phyloP scores from a whole-genome alignment of 2,113 vertebrate genomes.

The Brachypodius melanocephalos region DNA sequence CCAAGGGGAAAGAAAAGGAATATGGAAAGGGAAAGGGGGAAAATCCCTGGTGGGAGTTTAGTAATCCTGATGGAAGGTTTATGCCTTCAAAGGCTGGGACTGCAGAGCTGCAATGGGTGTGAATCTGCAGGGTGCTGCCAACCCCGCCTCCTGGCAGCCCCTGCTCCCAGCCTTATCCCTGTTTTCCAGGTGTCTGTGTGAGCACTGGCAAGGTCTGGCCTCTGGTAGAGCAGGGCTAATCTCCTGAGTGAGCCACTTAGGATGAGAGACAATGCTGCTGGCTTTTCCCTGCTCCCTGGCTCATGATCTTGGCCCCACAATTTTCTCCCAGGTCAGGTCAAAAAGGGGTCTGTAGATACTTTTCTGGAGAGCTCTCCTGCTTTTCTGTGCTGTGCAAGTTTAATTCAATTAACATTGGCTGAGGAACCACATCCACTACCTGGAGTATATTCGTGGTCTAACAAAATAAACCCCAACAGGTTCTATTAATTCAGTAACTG shows the following conservation, averaged over 20 bases:
- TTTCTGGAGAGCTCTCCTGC: not conserved
- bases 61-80: not conserved
- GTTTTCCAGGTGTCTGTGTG: not conserved
- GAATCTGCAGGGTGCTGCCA: not conserved
- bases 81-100: not conserved
- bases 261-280: not conserved
- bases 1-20: accelerated
- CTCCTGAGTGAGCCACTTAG: not conserved
- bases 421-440: accelerated
- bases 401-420: accelerated
- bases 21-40: not conserved
- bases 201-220: not conserved
- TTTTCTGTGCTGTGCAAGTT: not conserved
- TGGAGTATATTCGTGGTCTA: not conserved
- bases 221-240: not conserved
- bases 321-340: not conserved
- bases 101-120: not conserved
- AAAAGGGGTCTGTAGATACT: not conserved
- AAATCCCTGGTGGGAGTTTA: accelerated
- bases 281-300: not conserved
- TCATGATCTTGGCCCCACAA: not conserved
- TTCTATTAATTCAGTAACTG: not conserved
- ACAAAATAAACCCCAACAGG: not conserved
- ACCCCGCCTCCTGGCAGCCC: not conserved
- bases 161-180: not conserved